Percentiles rank a stretch among this genome's conserved stretches.
Conservation (phyloP, 2,797 vertebrate genomes). For the Bradypodion ventrale region DNA sequence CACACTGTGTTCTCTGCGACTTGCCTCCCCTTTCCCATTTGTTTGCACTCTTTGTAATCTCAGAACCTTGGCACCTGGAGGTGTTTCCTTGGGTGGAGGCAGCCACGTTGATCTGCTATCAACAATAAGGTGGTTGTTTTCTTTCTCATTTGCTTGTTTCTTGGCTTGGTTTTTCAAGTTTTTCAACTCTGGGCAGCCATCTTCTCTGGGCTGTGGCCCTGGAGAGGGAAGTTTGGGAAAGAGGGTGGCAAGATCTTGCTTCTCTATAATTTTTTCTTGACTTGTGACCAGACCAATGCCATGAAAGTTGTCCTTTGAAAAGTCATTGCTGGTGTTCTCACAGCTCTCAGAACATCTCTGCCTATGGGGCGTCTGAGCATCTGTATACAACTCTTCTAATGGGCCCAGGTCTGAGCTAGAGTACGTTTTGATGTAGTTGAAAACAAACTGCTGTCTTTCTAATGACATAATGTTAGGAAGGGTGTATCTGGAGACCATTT, state of each 20-base stretch:
- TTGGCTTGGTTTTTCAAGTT: conserved; percentile 38
- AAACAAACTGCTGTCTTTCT: conserved; percentile 11
- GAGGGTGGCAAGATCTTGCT: conserved; percentile 64
- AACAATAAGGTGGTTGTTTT: not conserved
- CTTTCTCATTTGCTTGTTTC: conserved; percentile 28
- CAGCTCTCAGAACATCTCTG: not conserved
- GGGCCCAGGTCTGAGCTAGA: conserved; percentile 73
- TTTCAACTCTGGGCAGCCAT: conserved; percentile 70
- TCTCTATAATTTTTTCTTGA: conserved; percentile 43
- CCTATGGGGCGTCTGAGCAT: conserved; percentile 51
- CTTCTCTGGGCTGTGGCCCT: conserved; percentile 72
- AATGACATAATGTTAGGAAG: conserved; percentile 11
- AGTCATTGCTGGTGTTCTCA: conserved; percentile 5
- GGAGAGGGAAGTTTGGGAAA: conserved; percentile 72
- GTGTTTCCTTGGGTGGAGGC: conserved; percentile 52
- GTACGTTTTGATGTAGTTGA: conserved; percentile 14
- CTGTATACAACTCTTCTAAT: conserved; percentile 83
- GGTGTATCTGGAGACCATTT: conserved; percentile 28
- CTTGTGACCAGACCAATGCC: not conserved
- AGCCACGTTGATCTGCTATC: conserved; percentile 1
- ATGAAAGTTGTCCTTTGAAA: not conserved
- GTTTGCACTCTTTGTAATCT: conserved; percentile 11
- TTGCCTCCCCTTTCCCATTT: not conserved
- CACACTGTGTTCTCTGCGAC: conserved; percentile 38
- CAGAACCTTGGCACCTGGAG: conserved; percentile 8